These are phyloP conservation scores for Leptopilina clavipes DNA, from an alignment of 1,140 invertebrate species.

Conservation along the genomic window DNA sequence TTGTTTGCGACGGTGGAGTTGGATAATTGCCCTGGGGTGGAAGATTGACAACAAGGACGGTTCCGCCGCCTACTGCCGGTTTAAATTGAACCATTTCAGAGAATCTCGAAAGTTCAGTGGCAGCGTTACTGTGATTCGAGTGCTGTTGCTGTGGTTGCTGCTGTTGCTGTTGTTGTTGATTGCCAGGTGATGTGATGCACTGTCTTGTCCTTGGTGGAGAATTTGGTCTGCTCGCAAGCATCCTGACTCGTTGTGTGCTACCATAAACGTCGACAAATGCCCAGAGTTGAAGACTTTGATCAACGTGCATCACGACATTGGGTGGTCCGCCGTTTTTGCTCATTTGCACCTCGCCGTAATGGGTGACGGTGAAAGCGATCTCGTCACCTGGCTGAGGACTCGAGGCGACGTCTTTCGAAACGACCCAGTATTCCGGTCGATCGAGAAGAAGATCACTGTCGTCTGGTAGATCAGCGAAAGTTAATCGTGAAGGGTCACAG, in stretches of 20 bases:
- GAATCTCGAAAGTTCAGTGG: slow-evolving; percentile 71
- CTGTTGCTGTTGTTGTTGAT: slow-evolving; percentile 49
- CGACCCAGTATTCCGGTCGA: slow-evolving; percentile 97
- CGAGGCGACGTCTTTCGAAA: slow-evolving; percentile 93
- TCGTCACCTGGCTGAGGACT: slow-evolving; percentile 90
- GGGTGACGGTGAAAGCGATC: slow-evolving; percentile 89
- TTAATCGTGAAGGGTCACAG: slow-evolving; percentile 88
- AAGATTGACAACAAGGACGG: slow-evolving; percentile 87
- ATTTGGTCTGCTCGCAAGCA: slow-evolving; percentile 76
- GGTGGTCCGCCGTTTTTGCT: slow-evolving; percentile 89
- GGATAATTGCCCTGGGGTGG: slow-evolving; percentile 76
- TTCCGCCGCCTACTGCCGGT: slow-evolving; percentile 78
- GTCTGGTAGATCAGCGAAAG: slow-evolving; percentile 88
- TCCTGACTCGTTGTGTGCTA: slow-evolving; percentile 89
- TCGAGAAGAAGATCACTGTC: slow-evolving; percentile 94
- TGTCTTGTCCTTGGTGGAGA: slow-evolving; percentile 67
- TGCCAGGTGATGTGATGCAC: slow-evolving; percentile 47
- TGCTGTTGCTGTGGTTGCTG: slow-evolving; percentile 63
- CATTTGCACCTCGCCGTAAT: slow-evolving; percentile 91
- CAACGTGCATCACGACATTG: slow-evolving; percentile 94
- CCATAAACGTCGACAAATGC: slow-evolving; percentile 97
- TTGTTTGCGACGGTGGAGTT: slow-evolving; percentile 63
- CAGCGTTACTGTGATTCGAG: slow-evolving; percentile 65
- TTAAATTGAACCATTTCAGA: slow-evolving; percentile 80
- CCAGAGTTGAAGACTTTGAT: slow-evolving; percentile 92